A percentile compares a stretch with the other conserved stretches of the same genome.
These are phyloP conservation scores for Cephus pulcher DNA, from an alignment of 2,888 invertebrate genomes.

Conservation along the genomic window DNA sequence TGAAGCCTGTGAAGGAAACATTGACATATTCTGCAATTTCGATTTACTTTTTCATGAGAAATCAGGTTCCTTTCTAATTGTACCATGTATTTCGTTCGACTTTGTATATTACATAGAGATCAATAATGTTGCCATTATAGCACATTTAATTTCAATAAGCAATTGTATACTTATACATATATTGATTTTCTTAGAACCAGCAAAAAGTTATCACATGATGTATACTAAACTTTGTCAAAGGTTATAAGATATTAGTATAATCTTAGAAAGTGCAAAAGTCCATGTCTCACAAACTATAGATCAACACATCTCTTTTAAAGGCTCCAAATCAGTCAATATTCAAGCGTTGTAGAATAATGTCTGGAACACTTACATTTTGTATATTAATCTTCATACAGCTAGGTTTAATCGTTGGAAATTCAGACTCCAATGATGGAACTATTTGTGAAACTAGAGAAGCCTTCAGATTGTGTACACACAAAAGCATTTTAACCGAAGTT, in stretches of 20 bases:
- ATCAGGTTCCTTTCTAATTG: too few relatives aligned
- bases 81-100: too few relatives aligned
- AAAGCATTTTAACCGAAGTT: conserved; percentile 31
- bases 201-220: neutral
- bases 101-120: too few relatives aligned
- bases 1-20: too few relatives aligned
- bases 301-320: neutral
- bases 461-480: conserved; percentile 31
- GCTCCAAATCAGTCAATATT: neutral
- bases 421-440: neutral
- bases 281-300: neutral
- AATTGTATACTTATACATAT: neutral
- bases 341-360: neutral
- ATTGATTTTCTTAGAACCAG: neutral
- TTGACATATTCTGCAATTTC: too few relatives aligned
- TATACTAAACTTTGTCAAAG: neutral
- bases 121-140: neutral
- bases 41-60: too few relatives aligned
- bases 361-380: neutral
- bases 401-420: neutral
- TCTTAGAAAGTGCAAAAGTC: neutral
- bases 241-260: neutral
- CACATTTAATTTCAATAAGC: neutral
- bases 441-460: conserved; percentile 21
- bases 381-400: neutral